A percentile compares a stretch with the other conserved stretches of the same genome.
Conservation (phyloP, 2,888 invertebrate species). For the Portevinia maculata region DNA sequence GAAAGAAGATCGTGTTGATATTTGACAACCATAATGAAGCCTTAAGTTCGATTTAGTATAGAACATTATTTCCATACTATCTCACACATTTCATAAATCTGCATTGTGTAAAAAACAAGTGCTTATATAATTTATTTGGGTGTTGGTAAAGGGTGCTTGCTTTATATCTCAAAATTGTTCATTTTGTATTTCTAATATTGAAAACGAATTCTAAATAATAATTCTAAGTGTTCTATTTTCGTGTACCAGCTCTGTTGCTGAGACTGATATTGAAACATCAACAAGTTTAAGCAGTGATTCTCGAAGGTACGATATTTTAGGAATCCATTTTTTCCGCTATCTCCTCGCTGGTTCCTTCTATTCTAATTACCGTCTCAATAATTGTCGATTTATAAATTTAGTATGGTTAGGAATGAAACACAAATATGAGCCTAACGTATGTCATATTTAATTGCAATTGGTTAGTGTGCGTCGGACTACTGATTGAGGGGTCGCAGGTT, state of each 20-base stretch:
- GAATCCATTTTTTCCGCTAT: too few species aligned
- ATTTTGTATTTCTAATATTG: constrained; percentile 17
- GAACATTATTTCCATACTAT: constrained; percentile 56
- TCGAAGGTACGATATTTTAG: constrained; percentile 44
- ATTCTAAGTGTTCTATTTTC: constrained; percentile 47
- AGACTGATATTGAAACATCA: constrained; percentile 64
- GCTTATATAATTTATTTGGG: constrained; percentile 50
- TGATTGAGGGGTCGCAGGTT: too few species aligned
- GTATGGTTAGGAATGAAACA: too few species aligned
- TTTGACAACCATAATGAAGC: too few species aligned
- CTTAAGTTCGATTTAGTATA: too few species aligned
- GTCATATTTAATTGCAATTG: too few species aligned
- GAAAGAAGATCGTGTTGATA: too few species aligned
- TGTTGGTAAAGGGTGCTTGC: constrained; percentile 51
- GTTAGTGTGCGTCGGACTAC: too few species aligned
- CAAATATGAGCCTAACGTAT: too few species aligned
- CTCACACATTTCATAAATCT: constrained; percentile 51
- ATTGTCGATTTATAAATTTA: too few species aligned
- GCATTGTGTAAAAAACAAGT: constrained; percentile 44
- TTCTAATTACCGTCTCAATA: too few species aligned
- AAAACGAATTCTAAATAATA: constrained; percentile 17
- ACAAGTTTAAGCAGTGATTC: constrained; percentile 55
- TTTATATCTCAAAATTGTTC: constrained; percentile 14
- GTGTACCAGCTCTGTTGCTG: constrained; percentile 58
- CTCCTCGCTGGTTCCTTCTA: too few species aligned